phyloP scores from a whole-genome alignment of 1,140 invertebrate genomes.

The Bombus terrestris region DNA sequence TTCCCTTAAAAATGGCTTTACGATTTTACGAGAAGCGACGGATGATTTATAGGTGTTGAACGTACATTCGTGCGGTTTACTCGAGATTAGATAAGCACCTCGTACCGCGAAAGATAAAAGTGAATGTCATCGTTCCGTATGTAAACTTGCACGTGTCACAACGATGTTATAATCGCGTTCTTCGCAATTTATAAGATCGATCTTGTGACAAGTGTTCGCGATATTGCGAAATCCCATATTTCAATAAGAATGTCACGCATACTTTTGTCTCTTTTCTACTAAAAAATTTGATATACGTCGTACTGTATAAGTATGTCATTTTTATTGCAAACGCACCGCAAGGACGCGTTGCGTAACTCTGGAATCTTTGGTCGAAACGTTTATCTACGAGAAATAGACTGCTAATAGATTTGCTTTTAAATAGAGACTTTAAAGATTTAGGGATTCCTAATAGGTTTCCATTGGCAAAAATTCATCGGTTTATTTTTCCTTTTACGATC shows the following conservation, averaged over 20 bases:
- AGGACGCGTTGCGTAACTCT: background rate
- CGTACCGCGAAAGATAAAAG: conserved; percentile 1
- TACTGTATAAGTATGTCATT: background rate
- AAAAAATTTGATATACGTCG: background rate
- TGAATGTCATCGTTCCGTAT: background rate
- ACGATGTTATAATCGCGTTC: background rate
- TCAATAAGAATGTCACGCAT: no score
- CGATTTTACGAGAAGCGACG: background rate
- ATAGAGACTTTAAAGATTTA: background rate
- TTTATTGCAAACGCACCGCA: background rate
- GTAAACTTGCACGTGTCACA: background rate
- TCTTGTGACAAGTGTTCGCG: background rate
- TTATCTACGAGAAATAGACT: no score
- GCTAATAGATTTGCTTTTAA: no score
- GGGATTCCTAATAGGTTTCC: no score
- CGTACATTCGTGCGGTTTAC: background rate
- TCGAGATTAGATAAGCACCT: conserved; percentile 30
- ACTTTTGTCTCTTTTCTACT: background rate
- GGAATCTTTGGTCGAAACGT: background rate
- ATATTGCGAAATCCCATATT: background rate
- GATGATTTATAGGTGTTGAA: conserved; percentile 23
- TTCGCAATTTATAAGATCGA: no score
- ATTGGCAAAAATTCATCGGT: background rate
- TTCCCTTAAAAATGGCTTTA: background rate
- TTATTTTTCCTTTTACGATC: background rate